Base-by-base conservation (phyloP, 2,888 invertebrate species). In the Synergus itoensis region DNA sequence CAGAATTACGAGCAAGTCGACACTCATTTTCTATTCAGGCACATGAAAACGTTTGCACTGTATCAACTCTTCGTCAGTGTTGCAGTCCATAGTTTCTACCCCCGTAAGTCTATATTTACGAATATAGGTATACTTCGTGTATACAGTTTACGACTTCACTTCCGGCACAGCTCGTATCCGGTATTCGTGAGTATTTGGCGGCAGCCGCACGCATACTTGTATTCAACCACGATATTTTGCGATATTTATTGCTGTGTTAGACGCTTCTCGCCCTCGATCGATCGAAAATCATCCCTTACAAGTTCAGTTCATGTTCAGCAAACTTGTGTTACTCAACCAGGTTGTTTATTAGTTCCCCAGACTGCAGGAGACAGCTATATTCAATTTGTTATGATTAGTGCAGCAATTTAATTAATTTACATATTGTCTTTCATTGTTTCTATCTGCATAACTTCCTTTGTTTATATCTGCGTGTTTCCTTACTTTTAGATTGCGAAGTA, bases 71-170 rank as follows among this genome's bases (percentile, higher is more conserved):
- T 67, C 67, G 45, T 67, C 67, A 67, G 67, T 18, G 67, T 67
- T 67, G 21, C 43, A 67, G 43, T 45, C 67, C 18, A 67, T 21
- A 67, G 67, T 67, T 67, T 67, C 67, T 67, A 21, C 67, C 43
- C 18, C 43, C 11, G 21, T 67, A 21, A 18, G 43, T 45, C 65
- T 67, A 67, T 67, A 67, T 67, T 67, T 45, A 67, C 21, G 18
- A 43, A 67, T 65, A 65, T 12, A 53, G 48, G 48, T 53, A 53
- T 16, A 43, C 62, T 63, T 41, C 40, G 77, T 78, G 69, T 78
- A 78, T 57, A 64, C 77, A 78, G 79, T 85, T 85, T 86, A 86
- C 82, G 85, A 81, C 81, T 85, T 82, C 79, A 81, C 82, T 86
- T 86, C 84, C 86, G 84, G 77, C 81, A 73, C 77, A 77, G n/a